A percentile compares a stretch with the other conserved stretches of the same genome.
These are phyloP conservation scores for Thalassarche chlororhynchos DNA, from an alignment of 2,113 vertebrate genomes.

Conservation along the genomic window DNA sequence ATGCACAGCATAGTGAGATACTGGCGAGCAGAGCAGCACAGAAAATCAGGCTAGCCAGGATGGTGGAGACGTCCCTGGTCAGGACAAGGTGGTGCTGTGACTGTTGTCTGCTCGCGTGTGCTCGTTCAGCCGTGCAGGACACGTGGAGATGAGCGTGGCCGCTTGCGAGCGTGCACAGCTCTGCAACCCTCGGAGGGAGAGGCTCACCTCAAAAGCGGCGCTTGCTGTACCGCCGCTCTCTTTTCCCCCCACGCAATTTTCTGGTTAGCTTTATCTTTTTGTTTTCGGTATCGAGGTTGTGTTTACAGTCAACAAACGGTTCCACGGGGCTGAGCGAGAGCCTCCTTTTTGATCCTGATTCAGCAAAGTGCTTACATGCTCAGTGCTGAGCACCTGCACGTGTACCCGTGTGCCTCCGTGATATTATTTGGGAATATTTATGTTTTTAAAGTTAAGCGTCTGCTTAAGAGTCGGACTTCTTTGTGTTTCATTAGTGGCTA, in stretches of 20 bases:
- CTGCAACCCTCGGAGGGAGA: background rate
- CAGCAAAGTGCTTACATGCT: background rate
- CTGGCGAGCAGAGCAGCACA: background rate
- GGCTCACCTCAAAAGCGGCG: background rate
- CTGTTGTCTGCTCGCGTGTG: rapidly evolving
- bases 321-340: background rate
- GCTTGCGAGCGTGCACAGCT: background rate
- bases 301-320: slow-evolving; percentile 44
- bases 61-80: background rate
- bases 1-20: background rate
- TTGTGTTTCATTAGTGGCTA: background rate
- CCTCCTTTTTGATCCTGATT: slow-evolving; percentile 16
- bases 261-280: background rate
- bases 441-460: background rate
- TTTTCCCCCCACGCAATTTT: slow-evolving; percentile 24
- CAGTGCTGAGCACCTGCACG: background rate
- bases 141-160: background rate
- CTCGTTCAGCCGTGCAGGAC: background rate
- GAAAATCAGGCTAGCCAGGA: background rate
- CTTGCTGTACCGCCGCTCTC: background rate
- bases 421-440: background rate
- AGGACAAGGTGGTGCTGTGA: background rate
- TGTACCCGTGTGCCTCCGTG: background rate
- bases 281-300: background rate
- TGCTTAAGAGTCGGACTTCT: background rate